Evolutionary conservation across 1,140 invertebrate species (phyloP), one percentile per base, ranked within the genome.

Genomic region (Sesamia nonagrioides): DNA sequence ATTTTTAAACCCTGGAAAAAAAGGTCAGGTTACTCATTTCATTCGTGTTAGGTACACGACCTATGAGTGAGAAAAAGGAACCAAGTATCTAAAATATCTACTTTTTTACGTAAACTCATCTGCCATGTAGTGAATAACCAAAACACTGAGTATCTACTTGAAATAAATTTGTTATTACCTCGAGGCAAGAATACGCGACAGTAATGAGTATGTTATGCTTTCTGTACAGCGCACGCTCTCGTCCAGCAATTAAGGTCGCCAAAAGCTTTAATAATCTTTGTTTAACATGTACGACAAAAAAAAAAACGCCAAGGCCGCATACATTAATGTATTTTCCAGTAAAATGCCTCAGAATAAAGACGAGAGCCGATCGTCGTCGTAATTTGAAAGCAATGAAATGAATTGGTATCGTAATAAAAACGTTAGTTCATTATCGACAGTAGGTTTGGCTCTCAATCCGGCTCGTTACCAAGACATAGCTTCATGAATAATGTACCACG

Each of bases 401-500:
- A 80, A 80, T 78, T 78, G 76, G 54, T 80, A 78, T 77, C 71
- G 60, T 78, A 83, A 77, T 77, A 78, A 80, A 82, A 83, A 78
- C 63, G 82, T 89, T 85, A 90, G 87, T 92, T 92, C 89, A 91
- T 92, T 91, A 92, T 90, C 88, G 87, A 86, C 86, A 84, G 86
- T 88, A 83, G 88, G 89, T 87, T 87, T 89, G 86, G 84, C 82
- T 89, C 85, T 87, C 86, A 85, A 86, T 86, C 87, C 86, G 85
- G 89, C 87, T 93, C 89, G 90, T 91, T 93, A 91, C 85, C 77
- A 85, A 91, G 89, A 92, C 86, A 91, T 81, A 81, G 75, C 75
- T 85, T 91, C 91, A 93, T 93, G 90, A 93, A 92, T 93, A 89
- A 93, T 92, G 88, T 91, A 91, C 85, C 84, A 83, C 81, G 90